These are phyloP conservation scores for Pogonophryne albipinna DNA, from an alignment of 2,797 vertebrate genomes.

Conservation along the genomic window DNA sequence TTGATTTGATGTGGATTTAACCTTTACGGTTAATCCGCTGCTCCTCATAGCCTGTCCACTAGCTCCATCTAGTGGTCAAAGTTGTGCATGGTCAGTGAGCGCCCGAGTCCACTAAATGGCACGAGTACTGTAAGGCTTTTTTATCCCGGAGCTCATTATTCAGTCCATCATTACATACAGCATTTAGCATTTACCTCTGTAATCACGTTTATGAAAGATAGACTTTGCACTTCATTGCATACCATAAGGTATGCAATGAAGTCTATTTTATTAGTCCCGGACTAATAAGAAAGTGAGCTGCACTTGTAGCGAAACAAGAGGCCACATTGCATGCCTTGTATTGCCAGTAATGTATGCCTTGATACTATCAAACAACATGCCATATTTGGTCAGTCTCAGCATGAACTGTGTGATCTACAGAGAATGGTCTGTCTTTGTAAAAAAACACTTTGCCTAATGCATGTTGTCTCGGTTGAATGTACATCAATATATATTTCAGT, in stretches of 20 bases:
- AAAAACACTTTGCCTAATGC: slow-evolving; percentile 66
- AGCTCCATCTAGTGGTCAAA: slow-evolving; percentile 76
- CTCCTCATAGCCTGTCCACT: slow-evolving; percentile 21
- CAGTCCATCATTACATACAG: neutral
- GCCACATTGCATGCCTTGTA: neutral
- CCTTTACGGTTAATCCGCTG: neutral
- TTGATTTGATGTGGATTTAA: neutral
- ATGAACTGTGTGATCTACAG: neutral
- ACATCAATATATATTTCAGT: slow-evolving; percentile 76
- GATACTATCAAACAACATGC: neutral
- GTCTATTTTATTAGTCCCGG: too few species aligned
- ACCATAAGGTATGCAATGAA: too few species aligned
- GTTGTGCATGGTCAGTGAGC: neutral
- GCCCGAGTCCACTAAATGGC: too few species aligned
- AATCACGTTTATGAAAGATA: neutral
- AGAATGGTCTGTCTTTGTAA: slow-evolving; percentile 39
- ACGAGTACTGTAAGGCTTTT: neutral
- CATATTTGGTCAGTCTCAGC: slow-evolving; percentile 1
- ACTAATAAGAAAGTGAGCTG: neutral
- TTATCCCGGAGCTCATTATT: neutral
- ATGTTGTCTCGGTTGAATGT: slow-evolving; percentile 68
- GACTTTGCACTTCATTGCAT: neutral
- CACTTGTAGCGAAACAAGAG: neutral
- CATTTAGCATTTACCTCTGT: neutral
- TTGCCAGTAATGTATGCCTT: neutral